Base-by-base conservation (phyloP, 2,113 vertebrate species). In the Cinclus mexicanus region DNA sequence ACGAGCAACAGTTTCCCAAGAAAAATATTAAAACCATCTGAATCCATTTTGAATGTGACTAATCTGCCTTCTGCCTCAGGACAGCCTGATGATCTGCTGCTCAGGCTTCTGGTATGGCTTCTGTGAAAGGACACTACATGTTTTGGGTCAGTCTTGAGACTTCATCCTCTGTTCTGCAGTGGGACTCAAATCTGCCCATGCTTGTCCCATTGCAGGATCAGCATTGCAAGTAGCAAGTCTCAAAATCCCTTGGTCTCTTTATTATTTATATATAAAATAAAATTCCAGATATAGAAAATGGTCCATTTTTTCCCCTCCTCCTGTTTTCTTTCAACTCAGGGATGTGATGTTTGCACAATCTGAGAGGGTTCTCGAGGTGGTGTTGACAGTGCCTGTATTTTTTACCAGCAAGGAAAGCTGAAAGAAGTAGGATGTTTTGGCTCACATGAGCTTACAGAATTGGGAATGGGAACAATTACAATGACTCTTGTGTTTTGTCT, bases 261-360 rank as follows among this genome's bases (percentile, higher is more conserved):
- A 50, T 93, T 98, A 97, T 97, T 98, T 97, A 98, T 98, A 94
- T 92, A 96, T 86, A 96, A 97, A 98, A 98, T 97, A 98, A 97
- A 98, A 97, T 88, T 96, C 55, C 83, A 94, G 63, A 86, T 96
- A 78, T n/a, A 95, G 79, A 87, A 80, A 90, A 56, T 28, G 59
- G 47, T 76, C 26, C 8, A 42, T 41, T 82, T 68, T 78, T 64
- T 16, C 8, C 21, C 52, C 49, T 78, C 26, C 77, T 83, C 31
- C 17, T 55, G 3, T 93, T 24, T 59, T 57, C 87, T 84, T 86
- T 69, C 42, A 87, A 28, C 41, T 85, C 41, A 4, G 1, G 1
- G 37, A 22, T 55, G 20, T 86, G 39, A 35, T 26, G 15, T 53
- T 33, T 83, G 44, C 69, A 19, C 59, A 10, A 2, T 69, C 63